Evolutionary conservation across 2,888 invertebrate genomes (phyloP), one percentile per base, ranked within the genome.

Genomic region (Dascillus cervinus): DNA sequence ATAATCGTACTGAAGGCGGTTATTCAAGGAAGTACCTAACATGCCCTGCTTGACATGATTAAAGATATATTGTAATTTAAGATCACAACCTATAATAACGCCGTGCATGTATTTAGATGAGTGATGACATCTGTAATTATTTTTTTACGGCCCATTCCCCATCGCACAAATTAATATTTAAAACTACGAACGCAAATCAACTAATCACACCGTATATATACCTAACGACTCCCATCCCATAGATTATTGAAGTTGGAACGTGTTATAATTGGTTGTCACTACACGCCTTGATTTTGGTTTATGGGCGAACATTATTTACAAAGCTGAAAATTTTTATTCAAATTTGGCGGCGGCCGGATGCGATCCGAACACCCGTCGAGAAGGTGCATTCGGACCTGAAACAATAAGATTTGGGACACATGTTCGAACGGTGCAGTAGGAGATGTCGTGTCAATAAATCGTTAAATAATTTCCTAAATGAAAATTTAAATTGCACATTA

Each of bases 401-500:
- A 59, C 59, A 59, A 58, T 59, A 54, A 50, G 52, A 49, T 58
- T 54, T n/a, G n/a, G n/a, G n/a, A n/a, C n/a, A n/a, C n/a, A n/a
- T 14, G 13, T 22, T 30, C 30, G 29, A 27, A 32, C 21, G 34
- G 27, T 23, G 33, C 23, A 14, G 30, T 22, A 33, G 29, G 29
- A 34, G 30, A 47, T 55, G 49, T 53, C 56, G 56, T 58, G 56
- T 51, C 44, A 43, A 43, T 45, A 41, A 49, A 55, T 53, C 55
- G 49, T 58, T 56, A 53, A 56, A 56, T 55, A 55, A 58, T 58
- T 57, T 54, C 49, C 53, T 53, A 58, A 60, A 60, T 59, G 60
- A 59, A 60, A 60, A 56, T 57, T 59, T 53, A 60, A 61, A 62
- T 60, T 59, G 56, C 47, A 52, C 51, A 53, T 50, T 38, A 40